Conservation (phyloP, 64 coral and sea anemone species). For the Montipora capricornis region DNA sequence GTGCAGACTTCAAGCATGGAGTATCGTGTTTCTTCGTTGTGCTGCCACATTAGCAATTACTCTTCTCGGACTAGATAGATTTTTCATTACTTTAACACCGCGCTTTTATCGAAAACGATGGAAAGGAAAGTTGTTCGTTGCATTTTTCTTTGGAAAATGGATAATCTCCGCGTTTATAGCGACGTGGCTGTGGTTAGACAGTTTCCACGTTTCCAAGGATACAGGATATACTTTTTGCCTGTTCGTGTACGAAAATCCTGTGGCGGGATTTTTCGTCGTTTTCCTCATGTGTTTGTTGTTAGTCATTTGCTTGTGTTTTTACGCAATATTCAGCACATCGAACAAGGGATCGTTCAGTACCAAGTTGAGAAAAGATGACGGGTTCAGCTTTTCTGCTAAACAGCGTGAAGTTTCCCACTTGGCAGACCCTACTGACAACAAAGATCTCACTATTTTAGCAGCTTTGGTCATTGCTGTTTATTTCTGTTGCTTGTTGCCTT, state of each 20-base stretch:
- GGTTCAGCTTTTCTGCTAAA: neutral
- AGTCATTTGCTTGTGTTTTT: no score
- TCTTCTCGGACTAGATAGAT: slow-evolving; percentile 44
- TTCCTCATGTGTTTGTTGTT: no score
- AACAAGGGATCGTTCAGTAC: slow-evolving; percentile 12
- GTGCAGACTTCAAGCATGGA: slow-evolving; percentile 57
- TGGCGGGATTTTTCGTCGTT: no score
- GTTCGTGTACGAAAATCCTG: no score
- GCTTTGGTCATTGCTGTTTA: slow-evolving; percentile 30
- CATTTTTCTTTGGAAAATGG: neutral
- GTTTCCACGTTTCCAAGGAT: no score
- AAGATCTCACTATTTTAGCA: slow-evolving; percentile 27
- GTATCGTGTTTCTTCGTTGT: slow-evolving; percentile 33
- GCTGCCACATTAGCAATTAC: slow-evolving; percentile 12
- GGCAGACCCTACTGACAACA: neutral
- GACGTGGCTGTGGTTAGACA: no score
- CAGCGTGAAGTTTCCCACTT: neutral
- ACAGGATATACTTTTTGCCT: no score
- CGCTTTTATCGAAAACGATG: neutral
- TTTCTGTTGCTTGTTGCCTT: slow-evolving; percentile 33
- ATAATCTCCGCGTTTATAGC: no score
- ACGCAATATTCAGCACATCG: no score
- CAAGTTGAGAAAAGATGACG: neutral
- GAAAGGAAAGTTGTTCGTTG: slow-evolving; percentile 37
- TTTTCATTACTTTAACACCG: neutral